phyloP scores from a whole-genome alignment of 2,888 invertebrate species.

The Arrhopalites spinosus region DNA sequence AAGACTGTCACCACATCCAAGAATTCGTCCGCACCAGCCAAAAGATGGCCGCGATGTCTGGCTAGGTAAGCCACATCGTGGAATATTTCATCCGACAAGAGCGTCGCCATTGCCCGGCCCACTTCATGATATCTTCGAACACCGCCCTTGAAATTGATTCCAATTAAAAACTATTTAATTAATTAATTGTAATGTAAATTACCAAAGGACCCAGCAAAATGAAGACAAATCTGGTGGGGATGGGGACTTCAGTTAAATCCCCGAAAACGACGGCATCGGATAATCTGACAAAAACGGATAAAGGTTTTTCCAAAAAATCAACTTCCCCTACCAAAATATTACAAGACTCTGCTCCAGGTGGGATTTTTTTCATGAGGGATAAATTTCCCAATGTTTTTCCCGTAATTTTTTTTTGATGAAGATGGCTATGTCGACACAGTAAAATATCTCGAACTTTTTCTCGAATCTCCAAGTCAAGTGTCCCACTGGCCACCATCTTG shows the following conservation, averaged over 20 bases:
- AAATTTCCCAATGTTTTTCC: background rate
- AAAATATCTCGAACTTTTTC: slow-evolving; percentile 34
- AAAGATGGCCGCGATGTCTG: slow-evolving; percentile 81
- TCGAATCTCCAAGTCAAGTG: slow-evolving; percentile 13
- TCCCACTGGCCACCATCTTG: slow-evolving; percentile 57
- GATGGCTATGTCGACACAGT: slow-evolving; percentile 42
- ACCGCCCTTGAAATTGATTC: slow-evolving; percentile 3
- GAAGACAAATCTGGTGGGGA: slow-evolving; percentile 64
- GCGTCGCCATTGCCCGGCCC: slow-evolving; percentile 58
- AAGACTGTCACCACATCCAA: slow-evolving; percentile 93
- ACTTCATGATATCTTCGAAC: slow-evolving; percentile 49
- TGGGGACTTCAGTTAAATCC: slow-evolving; percentile 65
- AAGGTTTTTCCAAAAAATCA: slow-evolving; percentile 60
- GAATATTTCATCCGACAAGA: slow-evolving; percentile 96
- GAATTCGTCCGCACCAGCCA: slow-evolving; percentile 96
- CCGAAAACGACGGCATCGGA: slow-evolving; percentile 62
- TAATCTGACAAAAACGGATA: slow-evolving; percentile 63
- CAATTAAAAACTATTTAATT: slow-evolving; percentile 15
- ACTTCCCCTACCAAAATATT: slow-evolving; percentile 67
- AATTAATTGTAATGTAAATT: slow-evolving; percentile 11
- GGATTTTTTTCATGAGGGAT: slow-evolving; percentile 63
- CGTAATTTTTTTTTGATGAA: slow-evolving; percentile 27
- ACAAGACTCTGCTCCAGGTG: slow-evolving; percentile 64
- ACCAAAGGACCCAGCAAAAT: slow-evolving; percentile 61
- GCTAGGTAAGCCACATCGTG: slow-evolving; percentile 97